phyloP scores from a whole-genome alignment of 2,888 invertebrate species.

The Agonum fuliginosum region DNA sequence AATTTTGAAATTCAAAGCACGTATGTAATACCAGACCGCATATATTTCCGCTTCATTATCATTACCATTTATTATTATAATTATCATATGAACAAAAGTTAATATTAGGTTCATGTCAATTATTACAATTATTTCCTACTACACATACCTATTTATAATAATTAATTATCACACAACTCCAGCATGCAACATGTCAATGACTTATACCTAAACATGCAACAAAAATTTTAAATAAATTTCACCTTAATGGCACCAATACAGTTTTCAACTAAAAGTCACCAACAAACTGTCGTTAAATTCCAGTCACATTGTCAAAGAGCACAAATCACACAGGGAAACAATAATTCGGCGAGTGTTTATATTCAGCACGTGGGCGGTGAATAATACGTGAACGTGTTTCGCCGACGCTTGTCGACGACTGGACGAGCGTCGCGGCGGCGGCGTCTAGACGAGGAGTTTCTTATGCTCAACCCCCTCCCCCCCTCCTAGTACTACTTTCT shows the following conservation, averaged over 20 bases:
- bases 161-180: background rate
- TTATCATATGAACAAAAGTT: no score
- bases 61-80: no score
- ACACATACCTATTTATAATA: background rate
- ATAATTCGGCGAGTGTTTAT: background rate
- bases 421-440: constrained; percentile 8
- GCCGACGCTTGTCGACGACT: constrained; percentile 28
- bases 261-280: background rate
- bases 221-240: constrained; percentile 3
- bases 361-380: constrained; percentile 10
- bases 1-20: no score
- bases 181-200: constrained; percentile 26
- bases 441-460: constrained; percentile 27
- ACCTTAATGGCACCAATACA: background rate
- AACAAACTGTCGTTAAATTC: background rate
- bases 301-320: background rate
- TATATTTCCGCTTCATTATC: no score
- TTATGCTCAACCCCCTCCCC: background rate
- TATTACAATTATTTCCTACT: background rate
- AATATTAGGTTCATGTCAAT: background rate
- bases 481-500: background rate
- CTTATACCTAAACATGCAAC: constrained; percentile 12
- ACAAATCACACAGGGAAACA: background rate
- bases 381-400: constrained; percentile 25
- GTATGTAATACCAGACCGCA: no score